These are phyloP conservation scores for Apeltes quadracus DNA, from an alignment of 2,113 vertebrate species.

Conservation along the genomic window DNA sequence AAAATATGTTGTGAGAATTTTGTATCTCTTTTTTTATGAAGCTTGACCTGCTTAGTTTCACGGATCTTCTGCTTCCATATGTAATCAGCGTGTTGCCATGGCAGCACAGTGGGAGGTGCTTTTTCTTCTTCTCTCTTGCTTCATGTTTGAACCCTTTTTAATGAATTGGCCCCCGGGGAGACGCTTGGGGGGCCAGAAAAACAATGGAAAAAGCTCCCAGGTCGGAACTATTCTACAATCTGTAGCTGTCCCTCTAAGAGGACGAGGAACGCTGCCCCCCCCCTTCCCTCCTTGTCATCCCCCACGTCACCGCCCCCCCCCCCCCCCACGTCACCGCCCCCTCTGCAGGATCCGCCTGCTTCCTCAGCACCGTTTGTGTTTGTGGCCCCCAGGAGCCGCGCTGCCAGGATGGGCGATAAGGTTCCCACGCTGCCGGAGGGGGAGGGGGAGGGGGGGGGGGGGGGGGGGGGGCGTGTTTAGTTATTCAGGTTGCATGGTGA, in stretches of 20 bases:
- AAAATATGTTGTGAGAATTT: not conserved
- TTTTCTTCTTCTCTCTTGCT: not conserved
- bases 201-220: too few species aligned
- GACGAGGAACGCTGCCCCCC: not conserved
- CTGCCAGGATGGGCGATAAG: constrained; percentile 67
- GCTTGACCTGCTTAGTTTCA: not conserved
- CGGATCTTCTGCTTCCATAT: not conserved
- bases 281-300: too few species aligned
- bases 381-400: constrained; percentile 35
- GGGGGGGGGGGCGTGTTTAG: too few species aligned
- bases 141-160: not conserved
- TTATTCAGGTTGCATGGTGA: constrained; percentile 3
- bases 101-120: not conserved
- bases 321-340: constrained; percentile 11
- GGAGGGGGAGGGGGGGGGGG: too few species aligned
- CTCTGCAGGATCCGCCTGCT: constrained; percentile 50
- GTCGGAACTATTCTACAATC: too few species aligned
- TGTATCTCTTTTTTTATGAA: not conserved
- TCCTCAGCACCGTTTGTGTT: constrained; percentile 68
- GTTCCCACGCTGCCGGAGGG: too few species aligned
- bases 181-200: too few species aligned
- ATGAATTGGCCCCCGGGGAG: not conserved
- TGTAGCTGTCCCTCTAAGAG: too few species aligned
- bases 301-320: too few species aligned
- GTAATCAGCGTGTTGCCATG: not conserved